Conservation (phyloP, 2,888 invertebrate genomes). For the Ferrisia virgata region DNA sequence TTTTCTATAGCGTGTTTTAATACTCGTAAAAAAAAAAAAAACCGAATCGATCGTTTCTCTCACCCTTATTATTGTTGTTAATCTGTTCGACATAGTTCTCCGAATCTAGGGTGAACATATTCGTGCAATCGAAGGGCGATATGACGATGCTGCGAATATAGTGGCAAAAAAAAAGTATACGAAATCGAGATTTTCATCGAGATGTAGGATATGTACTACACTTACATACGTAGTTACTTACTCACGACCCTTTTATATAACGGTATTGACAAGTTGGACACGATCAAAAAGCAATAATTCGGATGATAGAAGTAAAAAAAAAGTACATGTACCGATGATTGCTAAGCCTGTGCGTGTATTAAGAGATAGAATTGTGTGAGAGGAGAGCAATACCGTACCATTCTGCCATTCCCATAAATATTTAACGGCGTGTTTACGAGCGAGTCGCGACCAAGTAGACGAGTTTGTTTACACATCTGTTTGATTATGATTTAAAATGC, state of each 20-base stretch:
- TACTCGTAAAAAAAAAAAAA: background rate
- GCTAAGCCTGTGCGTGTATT: too few relatives aligned
- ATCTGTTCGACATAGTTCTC: background rate
- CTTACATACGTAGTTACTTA: background rate
- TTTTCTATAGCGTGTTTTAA: background rate
- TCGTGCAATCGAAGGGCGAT: background rate
- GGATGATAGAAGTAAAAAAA: background rate
- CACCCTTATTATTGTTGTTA: background rate
- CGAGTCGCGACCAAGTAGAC: background rate
- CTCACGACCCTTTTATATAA: background rate
- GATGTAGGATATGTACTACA: too few relatives aligned
- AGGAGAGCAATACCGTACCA: background rate
- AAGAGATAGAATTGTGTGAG: background rate
- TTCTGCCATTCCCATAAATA: background rate
- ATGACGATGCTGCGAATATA: background rate
- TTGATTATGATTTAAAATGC: background rate
- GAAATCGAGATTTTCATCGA: background rate
- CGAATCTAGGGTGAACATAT: background rate
- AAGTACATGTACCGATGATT: too few relatives aligned
- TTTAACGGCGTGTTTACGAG: background rate
- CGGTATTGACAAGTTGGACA: background rate
- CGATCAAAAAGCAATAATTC: background rate
- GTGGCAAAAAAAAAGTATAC: background rate
- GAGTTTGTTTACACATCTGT: slow-evolving; percentile 13
- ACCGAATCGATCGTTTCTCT: background rate